Conservation (phyloP, 2,888 invertebrate species). For the Mythimna impura region DNA sequence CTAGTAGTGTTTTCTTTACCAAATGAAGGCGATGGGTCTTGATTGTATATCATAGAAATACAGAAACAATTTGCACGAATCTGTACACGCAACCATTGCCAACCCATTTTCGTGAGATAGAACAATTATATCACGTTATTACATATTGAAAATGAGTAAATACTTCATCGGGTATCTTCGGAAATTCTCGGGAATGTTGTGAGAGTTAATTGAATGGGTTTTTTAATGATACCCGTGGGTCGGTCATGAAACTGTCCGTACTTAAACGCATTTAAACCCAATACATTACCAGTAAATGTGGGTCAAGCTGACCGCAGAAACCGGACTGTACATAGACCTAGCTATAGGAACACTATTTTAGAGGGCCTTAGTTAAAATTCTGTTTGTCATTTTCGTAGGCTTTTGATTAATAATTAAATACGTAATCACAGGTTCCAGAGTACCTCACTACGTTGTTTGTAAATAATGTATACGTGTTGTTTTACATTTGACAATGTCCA, state of each 20-base stretch:
- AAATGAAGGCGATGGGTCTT: too few species aligned
- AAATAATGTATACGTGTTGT: constrained; percentile 18
- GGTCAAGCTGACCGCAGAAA: constrained; percentile 56
- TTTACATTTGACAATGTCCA: not conserved
- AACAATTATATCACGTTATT: too few species aligned
- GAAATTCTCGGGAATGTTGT: constrained; percentile 25
- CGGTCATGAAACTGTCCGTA: constrained; percentile 57
- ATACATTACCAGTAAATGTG: constrained; percentile 60
- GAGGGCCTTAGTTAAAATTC: constrained; percentile 31
- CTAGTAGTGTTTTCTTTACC: not conserved
- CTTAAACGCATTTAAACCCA: constrained; percentile 57
- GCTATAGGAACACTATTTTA: constrained; percentile 17
- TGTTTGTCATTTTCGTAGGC: constrained; percentile 41
- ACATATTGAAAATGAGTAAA: not conserved
- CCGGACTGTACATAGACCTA: not conserved
- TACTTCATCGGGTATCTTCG: constrained; percentile 16
- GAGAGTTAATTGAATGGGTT: constrained; percentile 60
- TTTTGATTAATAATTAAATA: constrained; percentile 44
- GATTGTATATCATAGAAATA: too few species aligned
- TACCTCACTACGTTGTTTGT: not conserved
- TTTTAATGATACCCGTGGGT: constrained; percentile 59
- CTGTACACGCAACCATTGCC: too few species aligned
- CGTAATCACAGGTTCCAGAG: constrained; percentile 18
- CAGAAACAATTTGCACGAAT: too few species aligned
- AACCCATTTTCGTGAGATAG: too few species aligned